Evolutionary conservation across 2,113 vertebrate genomes (phyloP), one percentile per base, ranked within the genome.

Genomic region (Psilopsiagon aurifrons): DNA sequence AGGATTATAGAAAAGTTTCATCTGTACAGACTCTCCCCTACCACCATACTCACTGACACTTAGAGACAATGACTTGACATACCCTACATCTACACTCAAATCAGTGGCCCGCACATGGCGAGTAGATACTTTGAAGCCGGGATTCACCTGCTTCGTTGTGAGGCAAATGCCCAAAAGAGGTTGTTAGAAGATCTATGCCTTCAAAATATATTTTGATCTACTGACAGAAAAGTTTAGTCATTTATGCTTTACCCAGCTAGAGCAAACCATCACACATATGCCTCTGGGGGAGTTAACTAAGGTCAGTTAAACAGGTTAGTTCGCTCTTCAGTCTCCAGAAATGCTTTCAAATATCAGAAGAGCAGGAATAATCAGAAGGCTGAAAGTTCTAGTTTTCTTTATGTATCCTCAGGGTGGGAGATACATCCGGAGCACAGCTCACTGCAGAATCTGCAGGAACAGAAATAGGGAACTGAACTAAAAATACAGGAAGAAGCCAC

Each of bases 401-500:
- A 0, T 11, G 23, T 22, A 23, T 33, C 70, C 35, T 69, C 41
- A 24, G 86, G 63, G 39, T 74, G 67, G 70, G 81, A 89, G 70
- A 69, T 25, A 49, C n/a, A 87, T 88, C 77, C 9, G 31, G 78
- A 88, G n/a, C n/a, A 85, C 43, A 79, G 47, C 31, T n/a, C 47
- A 15, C 52, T 16, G 74, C 57, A 41, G 49, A 83, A n/a, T 37
- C n/a, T 0, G 0, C 74, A 93, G 84, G 77, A 96, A 86, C 25
- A 76, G 86, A 33, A 82, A 62, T 15, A 59, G 37, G 52, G 89
- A 96, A 97, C 78, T 93, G 84, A n/a, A 84, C 24, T 25, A 23
- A 70, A 84, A 92, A 78, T 83, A 85, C 35, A 89, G 84, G 78
- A 95, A 92, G 86, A 54, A 87, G 54, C 13, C 74, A 87, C 84